Evolutionary conservation across 1,140 invertebrate species (phyloP).

Genomic region (Luehdorfia chinensis): DNA sequence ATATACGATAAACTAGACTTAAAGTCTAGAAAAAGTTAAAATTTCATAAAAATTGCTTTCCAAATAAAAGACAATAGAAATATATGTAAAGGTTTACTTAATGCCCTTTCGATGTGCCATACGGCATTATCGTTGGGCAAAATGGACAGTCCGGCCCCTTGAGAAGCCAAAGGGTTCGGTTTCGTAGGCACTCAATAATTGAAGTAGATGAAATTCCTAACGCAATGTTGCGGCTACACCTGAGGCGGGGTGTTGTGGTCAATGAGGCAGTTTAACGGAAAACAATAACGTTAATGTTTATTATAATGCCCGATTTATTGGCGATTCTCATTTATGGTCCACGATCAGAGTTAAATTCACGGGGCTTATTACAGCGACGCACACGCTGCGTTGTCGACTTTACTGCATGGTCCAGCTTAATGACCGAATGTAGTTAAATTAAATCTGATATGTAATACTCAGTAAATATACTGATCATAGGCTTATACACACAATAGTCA

Average conservation of each 20-base stretch:
- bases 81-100: slow-evolving; percentile 54
- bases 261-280: slow-evolving; percentile 43
- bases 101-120: slow-evolving; percentile 41
- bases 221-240: slow-evolving; percentile 61
- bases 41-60: too few species aligned
- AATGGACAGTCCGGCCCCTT: slow-evolving; percentile 64
- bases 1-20: too few species aligned
- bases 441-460: too few species aligned
- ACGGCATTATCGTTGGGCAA: slow-evolving; percentile 52
- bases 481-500: too few species aligned
- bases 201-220: slow-evolving; percentile 70
- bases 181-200: slow-evolving; percentile 74
- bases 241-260: slow-evolving; percentile 28
- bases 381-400: slow-evolving; percentile 48
- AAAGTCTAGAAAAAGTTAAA: too few species aligned
- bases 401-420: slow-evolving; percentile 57
- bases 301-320: slow-evolving; percentile 69
- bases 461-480: too few species aligned
- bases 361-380: slow-evolving; percentile 53
- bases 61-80: too few species aligned
- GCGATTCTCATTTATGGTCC: slow-evolving; percentile 56
- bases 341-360: slow-evolving; percentile 49
- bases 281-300: slow-evolving; percentile 71
- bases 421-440: slow-evolving; percentile 38
- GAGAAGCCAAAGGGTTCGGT: slow-evolving; percentile 61